Evolutionary conservation across 2,113 vertebrate genomes (phyloP), one percentile per base, ranked within the genome.

Genomic region (Vidua chalybeata): DNA sequence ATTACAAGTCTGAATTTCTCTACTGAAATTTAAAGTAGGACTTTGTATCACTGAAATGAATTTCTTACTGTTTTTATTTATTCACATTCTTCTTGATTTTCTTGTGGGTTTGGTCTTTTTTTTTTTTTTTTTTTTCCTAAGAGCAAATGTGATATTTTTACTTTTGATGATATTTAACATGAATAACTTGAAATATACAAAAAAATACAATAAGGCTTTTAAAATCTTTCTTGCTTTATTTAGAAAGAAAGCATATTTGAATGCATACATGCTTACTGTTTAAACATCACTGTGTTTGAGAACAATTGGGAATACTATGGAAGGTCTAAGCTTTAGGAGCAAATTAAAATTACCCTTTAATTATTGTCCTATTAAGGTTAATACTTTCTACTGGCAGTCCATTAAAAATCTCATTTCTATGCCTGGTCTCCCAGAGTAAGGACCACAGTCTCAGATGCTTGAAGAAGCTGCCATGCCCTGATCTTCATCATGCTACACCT

Each of bases 401-500:
- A 28, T 43, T 41, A 58, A 49, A 87, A 54, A 9, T 4, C 1
- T 24, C 3, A 4, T 75, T 1, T 1, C 33, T 73, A 12, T 86
- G 33, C 13, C 45, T 87, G 18, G 7, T 41, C 75, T 75, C 37
- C 43, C 14, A 21, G 43, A 51, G 17, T 3, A 64, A 9, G 12
- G 15, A 39, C 9, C 15, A 27, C 5, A 7, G 6, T 72, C 45
- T 24, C 30, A 39, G 28, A 15, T 51, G 2, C 71, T 59, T 63
- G 45, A 37, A 52, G 67, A 58, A 55, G 15, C 46, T 88, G 7
- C 15, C 10, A 2, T 43, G 33, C 15, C 18, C 33, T 93, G 28
- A 39, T 51, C 7, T 43, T 94, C 1, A 0, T 67, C 24, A 13
- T 2, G 3, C 30, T 39, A 16, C 1, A 9, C 7, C 24, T 62